A percentile compares a stretch with the other conserved stretches of the same genome.
Evolutionary conservation across 2,888 invertebrate genomes (phyloP).

Genomic region (Hypsopygia costalis): DNA sequence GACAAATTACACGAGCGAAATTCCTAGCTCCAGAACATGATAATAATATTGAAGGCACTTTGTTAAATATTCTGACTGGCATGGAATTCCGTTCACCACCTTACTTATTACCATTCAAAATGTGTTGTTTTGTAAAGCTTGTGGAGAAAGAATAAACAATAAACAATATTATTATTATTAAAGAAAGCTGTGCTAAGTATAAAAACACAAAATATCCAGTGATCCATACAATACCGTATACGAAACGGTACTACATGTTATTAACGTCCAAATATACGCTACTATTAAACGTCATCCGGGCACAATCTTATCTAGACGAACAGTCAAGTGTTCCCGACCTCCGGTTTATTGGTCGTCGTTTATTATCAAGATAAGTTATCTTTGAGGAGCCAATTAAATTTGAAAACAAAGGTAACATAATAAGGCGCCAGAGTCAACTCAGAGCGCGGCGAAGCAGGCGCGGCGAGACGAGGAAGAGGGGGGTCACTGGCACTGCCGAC

Average conservation of each 20-base stretch:
- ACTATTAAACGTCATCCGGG: slow-evolving; percentile 58
- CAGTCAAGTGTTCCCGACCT: slow-evolving; percentile 64
- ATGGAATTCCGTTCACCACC: too few species aligned
- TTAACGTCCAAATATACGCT: slow-evolving; percentile 26
- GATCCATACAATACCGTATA: not conserved
- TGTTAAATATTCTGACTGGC: too few species aligned
- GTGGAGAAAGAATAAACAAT: too few species aligned
- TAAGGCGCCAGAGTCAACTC: slow-evolving; percentile 70
- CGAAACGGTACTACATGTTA: slow-evolving; percentile 17
- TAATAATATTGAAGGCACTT: too few species aligned
- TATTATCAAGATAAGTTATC: slow-evolving; percentile 80
- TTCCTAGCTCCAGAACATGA: too few species aligned
- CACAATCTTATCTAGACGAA: slow-evolving; percentile 67
- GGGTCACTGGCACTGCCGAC: slow-evolving; percentile 46
- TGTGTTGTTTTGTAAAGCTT: too few species aligned
- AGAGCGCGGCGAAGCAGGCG: slow-evolving; percentile 19
- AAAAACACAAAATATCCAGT: too few species aligned
- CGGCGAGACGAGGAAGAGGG: slow-evolving; percentile 23
- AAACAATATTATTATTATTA: too few species aligned
- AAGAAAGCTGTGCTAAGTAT: too few species aligned
- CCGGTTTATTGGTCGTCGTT: slow-evolving; percentile 78
- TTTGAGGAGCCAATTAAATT: slow-evolving; percentile 79
- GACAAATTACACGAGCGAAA: too few species aligned
- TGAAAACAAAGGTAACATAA: slow-evolving; percentile 80
- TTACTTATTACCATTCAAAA: too few species aligned